Evolutionary conservation across 2,797 vertebrate species (phyloP).

Genomic region (Potorous gilbertii): DNA sequence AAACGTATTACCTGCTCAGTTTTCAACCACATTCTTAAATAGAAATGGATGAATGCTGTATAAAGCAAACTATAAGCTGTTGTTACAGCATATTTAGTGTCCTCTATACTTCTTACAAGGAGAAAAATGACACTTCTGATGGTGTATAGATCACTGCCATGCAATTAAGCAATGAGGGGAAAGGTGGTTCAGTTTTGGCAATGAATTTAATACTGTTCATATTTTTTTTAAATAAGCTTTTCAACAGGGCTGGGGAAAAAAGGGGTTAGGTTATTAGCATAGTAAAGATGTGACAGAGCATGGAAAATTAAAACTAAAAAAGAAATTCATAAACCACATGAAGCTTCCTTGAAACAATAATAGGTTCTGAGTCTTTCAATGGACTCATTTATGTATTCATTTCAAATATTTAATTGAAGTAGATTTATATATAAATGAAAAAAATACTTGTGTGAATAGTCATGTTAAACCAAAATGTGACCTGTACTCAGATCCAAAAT

Average conservation of each 20-base stretch:
- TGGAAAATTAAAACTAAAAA: neutral
- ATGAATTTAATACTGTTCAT: fast-evolving
- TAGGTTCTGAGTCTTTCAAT: conserved; percentile 48
- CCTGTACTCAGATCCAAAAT: conserved; percentile 64
- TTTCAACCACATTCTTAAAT: conserved; percentile 25
- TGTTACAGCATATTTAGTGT: neutral
- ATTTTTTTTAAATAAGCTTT: conserved; percentile 36
- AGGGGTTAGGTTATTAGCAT: conserved; percentile 10
- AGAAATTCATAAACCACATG: conserved; percentile 8
- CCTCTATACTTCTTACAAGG: conserved; percentile 6
- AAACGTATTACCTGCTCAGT: conserved; percentile 44
- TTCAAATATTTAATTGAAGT: conserved; percentile 73
- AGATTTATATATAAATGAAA: conserved; percentile 74
- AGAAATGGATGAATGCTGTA: neutral
- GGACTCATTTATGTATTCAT: conserved; percentile 69
- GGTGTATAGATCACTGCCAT: neutral
- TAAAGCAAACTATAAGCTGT: conserved; percentile 8
- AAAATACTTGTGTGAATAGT: conserved; percentile 51
- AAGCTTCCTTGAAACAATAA: conserved; percentile 69
- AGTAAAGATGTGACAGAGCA: conserved; percentile 24
- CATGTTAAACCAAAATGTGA: conserved; percentile 62
- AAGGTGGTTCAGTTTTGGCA: neutral
- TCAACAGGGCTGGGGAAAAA: neutral
- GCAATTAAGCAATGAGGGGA: neutral
- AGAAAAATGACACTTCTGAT: neutral